Conservation (phyloP, 2,797 vertebrate genomes). For the Pipistrellus kuhlii region DNA sequence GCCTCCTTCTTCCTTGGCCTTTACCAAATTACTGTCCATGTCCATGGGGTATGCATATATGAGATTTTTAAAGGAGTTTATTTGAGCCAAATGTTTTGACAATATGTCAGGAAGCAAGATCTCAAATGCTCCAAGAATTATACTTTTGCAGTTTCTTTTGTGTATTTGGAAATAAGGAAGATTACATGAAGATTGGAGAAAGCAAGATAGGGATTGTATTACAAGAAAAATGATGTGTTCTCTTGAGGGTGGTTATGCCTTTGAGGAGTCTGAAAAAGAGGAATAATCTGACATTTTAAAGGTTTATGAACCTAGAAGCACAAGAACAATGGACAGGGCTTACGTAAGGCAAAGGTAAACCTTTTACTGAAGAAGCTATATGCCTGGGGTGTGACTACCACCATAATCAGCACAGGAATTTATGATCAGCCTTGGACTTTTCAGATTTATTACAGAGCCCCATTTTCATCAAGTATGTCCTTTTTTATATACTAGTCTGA, state of each 20-base stretch:
- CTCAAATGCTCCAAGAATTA: not conserved
- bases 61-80: not conserved
- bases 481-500: constrained; percentile 26
- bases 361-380: not conserved
- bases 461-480: not conserved
- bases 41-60: not conserved
- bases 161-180: not conserved
- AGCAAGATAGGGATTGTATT: not conserved
- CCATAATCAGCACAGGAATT: not conserved
- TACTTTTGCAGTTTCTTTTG: not conserved
- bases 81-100: not conserved
- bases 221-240: not conserved
- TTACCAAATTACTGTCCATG: not conserved
- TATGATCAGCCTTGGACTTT: not conserved
- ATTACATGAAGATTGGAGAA: not conserved
- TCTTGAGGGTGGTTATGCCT: not conserved
- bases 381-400: not conserved
- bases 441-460: not conserved
- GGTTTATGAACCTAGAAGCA: not conserved
- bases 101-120: not conserved
- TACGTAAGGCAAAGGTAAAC: not conserved
- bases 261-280: not conserved
- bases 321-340: not conserved
- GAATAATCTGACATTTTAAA: not conserved
- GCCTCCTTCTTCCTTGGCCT: not conserved